Evolutionary conservation across 2,113 vertebrate genomes (phyloP).

Genomic region (Myodes glareolus): DNA sequence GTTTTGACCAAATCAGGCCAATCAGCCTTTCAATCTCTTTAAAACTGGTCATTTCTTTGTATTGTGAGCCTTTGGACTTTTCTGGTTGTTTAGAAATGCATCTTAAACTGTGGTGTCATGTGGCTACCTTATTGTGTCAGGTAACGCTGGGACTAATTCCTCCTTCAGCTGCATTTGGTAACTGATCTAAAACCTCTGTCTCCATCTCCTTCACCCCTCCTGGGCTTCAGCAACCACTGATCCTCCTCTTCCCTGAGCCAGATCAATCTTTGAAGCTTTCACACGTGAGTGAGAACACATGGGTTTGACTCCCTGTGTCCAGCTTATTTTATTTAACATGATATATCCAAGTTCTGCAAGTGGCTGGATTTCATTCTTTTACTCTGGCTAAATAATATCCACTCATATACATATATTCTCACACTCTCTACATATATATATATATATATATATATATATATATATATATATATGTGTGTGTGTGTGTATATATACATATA

Average conservation of each 20-base stretch:
- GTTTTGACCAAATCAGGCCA: not conserved
- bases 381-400: not conserved
- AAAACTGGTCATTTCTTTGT: not conserved
- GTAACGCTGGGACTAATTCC: not conserved
- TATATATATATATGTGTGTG: not conserved
- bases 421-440: not conserved
- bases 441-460: accelerated
- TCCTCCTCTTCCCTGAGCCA: not conserved
- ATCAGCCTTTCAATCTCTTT: not conserved
- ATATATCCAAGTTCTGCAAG: not conserved
- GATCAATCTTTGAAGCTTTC: not conserved
- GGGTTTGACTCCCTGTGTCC: not conserved
- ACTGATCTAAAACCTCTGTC: not conserved
- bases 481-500: not conserved
- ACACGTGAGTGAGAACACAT: not conserved
- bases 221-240: not conserved
- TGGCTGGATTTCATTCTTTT: not conserved
- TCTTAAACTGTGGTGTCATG: not conserved
- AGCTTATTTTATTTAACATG: not conserved
- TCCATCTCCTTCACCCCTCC: not conserved
- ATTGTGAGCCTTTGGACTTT: not conserved
- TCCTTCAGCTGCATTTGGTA: not conserved
- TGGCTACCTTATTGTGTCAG: not conserved
- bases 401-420: accelerated
- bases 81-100: not conserved